phyloP scores from a whole-genome alignment of 92 coral and sea anemone species.

The Siderastrea radians region DNA sequence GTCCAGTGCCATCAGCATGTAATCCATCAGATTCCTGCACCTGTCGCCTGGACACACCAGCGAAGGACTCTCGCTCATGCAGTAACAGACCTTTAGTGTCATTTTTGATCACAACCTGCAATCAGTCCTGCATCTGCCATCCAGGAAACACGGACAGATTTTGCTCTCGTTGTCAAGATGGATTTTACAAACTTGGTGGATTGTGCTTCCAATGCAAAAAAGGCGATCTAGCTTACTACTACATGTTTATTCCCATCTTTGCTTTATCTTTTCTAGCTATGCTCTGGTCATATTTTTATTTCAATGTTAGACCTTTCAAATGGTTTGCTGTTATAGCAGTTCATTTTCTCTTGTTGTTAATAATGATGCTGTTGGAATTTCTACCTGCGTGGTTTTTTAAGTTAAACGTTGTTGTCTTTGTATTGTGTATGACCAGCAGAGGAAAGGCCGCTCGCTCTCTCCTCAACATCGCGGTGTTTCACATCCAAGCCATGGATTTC shows the following conservation, averaged over 20 bases:
- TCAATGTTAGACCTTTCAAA: not conserved
- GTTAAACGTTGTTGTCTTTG: constrained; percentile 57
- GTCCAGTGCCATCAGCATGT: constrained; percentile 58
- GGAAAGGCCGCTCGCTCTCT: constrained; percentile 7
- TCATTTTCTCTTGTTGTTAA: constrained; percentile 53
- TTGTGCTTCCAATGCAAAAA: constrained; percentile 64
- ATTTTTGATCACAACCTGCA: constrained; percentile 55
- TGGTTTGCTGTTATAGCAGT: constrained; percentile 57
- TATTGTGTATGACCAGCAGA: constrained; percentile 60
- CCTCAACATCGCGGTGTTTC: too few species aligned
- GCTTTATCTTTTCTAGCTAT: constrained; percentile 40
- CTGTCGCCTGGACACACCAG: constrained; percentile 35
- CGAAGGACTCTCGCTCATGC: not conserved
- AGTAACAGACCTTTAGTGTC: not conserved
- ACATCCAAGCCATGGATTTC: too few species aligned
- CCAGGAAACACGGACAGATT: constrained; percentile 70
- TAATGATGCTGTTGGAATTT: constrained; percentile 54
- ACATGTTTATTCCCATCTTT: constrained; percentile 56
- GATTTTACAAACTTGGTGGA: constrained; percentile 64
- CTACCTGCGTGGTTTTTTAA: constrained; percentile 72
- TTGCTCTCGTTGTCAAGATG: constrained; percentile 66
- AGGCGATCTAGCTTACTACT: constrained; percentile 32
- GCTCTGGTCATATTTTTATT: constrained; percentile 57
- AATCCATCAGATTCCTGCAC: constrained; percentile 63
- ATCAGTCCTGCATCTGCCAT: constrained; percentile 55